These are phyloP conservation scores for Pangasius djambal DNA, from an alignment of 2,797 vertebrate genomes.

Conservation along the genomic window DNA sequence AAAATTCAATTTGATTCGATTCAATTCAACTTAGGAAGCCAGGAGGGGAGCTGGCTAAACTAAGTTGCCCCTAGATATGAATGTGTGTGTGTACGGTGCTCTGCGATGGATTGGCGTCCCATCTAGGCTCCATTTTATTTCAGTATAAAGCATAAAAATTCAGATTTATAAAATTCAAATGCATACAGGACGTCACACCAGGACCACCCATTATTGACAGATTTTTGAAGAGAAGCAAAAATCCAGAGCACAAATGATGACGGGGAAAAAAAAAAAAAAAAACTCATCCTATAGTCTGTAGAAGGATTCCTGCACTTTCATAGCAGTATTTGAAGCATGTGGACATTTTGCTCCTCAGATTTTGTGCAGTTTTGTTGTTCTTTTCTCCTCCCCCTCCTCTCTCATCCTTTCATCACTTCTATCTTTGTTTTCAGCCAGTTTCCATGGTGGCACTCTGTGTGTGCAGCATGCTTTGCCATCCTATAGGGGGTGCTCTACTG, in stretches of 20 bases:
- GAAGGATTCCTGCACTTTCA: not conserved
- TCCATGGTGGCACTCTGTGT: conserved; percentile 46
- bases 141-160: not conserved
- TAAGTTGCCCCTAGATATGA: not conserved
- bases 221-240: not conserved
- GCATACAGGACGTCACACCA: not conserved
- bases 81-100: not conserved
- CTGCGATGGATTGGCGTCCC: not conserved
- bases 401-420: conserved; percentile 21
- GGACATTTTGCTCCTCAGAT: not conserved
- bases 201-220: not conserved
- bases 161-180: not conserved
- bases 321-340: not conserved
- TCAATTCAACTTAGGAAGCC: too few species aligned
- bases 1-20: too few species aligned
- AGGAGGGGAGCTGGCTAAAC: not conserved
- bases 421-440: conserved; percentile 48
- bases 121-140: not conserved
- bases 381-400: conserved; percentile 17
- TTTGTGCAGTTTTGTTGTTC: conserved; percentile 7
- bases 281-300: not conserved
- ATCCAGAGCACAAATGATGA: not conserved
- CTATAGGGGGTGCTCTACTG: conserved; percentile 21
- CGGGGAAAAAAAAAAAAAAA: not conserved
- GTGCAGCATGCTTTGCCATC: not conserved